These are phyloP conservation scores for Sciurus carolinensis DNA, from an alignment of 2,797 vertebrate species.

Conservation along the genomic window DNA sequence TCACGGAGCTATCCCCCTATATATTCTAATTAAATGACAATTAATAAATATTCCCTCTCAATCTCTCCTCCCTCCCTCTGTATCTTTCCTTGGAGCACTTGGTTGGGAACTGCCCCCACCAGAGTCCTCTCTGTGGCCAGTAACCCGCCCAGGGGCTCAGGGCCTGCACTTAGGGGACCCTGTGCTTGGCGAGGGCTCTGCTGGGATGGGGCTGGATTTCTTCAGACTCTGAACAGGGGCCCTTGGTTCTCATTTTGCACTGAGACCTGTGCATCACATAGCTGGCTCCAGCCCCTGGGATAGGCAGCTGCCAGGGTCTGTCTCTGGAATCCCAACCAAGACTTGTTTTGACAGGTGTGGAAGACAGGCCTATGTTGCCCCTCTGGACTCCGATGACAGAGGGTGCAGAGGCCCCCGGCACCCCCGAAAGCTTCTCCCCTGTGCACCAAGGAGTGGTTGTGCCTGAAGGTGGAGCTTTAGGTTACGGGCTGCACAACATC, in stretches of 20 bases:
- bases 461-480: not conserved
- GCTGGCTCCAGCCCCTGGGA: accelerated
- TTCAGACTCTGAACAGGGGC: not conserved
- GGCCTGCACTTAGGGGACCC: not conserved
- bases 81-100: not conserved
- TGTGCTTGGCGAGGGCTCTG: not conserved
- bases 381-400: not conserved
- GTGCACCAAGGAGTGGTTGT: not conserved
- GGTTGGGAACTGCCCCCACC: not conserved
- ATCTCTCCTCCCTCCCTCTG: not conserved
- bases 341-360: accelerated
- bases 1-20: not conserved
- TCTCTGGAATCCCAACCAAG: not conserved
- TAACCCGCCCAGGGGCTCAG: not conserved
- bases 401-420: accelerated
- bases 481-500: accelerated
- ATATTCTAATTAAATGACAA: not conserved
- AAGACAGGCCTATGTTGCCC: not conserved
- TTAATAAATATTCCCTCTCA: not conserved
- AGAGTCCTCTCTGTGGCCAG: not conserved
- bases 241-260: not conserved
- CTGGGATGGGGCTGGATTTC: not conserved
- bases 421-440: not conserved
- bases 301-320: not conserved
- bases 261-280: accelerated